These are phyloP conservation scores for Bombus consobrinus DNA, from an alignment of 1,140 invertebrate species.

Conservation along the genomic window DNA sequence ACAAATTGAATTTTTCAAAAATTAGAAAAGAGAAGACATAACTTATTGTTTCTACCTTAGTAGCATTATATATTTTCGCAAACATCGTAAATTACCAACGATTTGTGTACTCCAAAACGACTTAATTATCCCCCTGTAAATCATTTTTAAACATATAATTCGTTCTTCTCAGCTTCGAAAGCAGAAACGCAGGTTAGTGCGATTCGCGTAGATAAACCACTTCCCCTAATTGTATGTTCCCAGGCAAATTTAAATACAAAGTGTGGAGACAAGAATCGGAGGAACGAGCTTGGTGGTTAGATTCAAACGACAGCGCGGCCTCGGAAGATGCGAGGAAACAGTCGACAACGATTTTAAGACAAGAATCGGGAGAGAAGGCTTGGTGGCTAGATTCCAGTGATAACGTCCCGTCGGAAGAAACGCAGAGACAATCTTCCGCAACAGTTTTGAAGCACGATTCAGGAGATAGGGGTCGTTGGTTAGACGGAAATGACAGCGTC, in stretches of 20 bases:
- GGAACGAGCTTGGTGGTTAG: constrained; percentile 78
- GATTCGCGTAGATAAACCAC: not conserved
- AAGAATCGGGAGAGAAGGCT: constrained; percentile 77
- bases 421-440: constrained; percentile 47
- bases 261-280: constrained; percentile 79
- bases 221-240: constrained; percentile 30
- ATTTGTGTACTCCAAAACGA: not conserved
- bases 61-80: not conserved
- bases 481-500: constrained; percentile 72
- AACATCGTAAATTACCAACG: not conserved
- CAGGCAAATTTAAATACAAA: constrained; percentile 80
- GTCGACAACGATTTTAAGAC: constrained; percentile 37
- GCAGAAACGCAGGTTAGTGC: not conserved
- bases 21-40: not conserved
- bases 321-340: constrained; percentile 61
- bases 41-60: not conserved
- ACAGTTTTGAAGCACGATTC: constrained; percentile 68
- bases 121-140: not conserved
- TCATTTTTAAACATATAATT: not conserved
- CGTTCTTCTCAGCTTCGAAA: not conserved
- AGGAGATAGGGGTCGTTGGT: constrained; percentile 76
- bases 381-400: constrained; percentile 80
- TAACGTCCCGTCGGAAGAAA: constrained; percentile 60
- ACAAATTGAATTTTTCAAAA: not conserved
- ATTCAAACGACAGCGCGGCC: constrained; percentile 69